Base-by-base conservation (phyloP, 2,113 vertebrate genomes). In the Saguinus midas region DNA sequence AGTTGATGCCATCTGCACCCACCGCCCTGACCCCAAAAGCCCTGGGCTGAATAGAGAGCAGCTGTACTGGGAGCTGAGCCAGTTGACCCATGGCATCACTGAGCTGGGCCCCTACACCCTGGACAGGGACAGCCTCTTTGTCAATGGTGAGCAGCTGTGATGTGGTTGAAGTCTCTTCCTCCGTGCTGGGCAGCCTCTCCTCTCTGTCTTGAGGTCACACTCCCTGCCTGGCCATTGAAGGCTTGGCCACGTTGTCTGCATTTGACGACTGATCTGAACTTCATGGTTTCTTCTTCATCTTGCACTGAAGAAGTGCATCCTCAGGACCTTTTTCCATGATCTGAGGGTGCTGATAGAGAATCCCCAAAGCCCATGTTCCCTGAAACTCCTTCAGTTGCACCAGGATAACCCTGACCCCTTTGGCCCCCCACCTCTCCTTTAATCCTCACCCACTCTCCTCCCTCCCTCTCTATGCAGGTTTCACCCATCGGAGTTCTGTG, bases 11-110 rank as follows among this genome's bases (percentile, higher is more conserved):
- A 29, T 95, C 55, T 96, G 96, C 73, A 86, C 66, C n/a, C 3
- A 76, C 68, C 45, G 0, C 4, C 73, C 45, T 66, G 85, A 80
- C 16, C 61, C 72, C 14, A 11, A 4, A n/a, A 66, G 90, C 37
- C 55, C 5, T 21, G 80, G 21, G 43, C 37, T 95, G 32, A 66
- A 96, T 73, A 89, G 73, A 80, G 55, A 95, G 55, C 68, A 6
- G 35, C 32, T 96, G 6, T 96, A 95, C 87, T 75, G 55, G 96
- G 96, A 96, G 27, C 4, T 96, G 32, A 93, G 37, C 66, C 43
- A 72, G 8, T 32, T 90, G 90, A 96, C 89, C 35, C 84, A 48
- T 0, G 43, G 43, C 1, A 8, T 92, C 84, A 84, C 61, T 13
- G 7, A 6, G 23, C 78, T 96, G 84, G 96, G 89, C 13, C 72